Base-by-base conservation (phyloP, 2,113 vertebrate species). In the Zosterops pallidus region DNA sequence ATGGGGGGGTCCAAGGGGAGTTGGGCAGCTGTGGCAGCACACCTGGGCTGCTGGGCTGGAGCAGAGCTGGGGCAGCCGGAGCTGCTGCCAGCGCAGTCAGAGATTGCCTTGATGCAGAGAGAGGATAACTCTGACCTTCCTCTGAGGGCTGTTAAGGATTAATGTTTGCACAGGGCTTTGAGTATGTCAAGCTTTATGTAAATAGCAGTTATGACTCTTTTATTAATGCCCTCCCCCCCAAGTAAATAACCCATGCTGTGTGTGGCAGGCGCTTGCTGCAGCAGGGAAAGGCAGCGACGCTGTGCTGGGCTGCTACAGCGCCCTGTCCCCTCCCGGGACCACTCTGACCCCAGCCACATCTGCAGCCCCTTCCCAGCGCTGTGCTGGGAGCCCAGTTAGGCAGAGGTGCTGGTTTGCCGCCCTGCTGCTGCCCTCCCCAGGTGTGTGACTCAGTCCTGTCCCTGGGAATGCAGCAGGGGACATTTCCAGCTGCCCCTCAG, bases 141-240 rank as follows among this genome's bases (percentile, higher is more conserved):
- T 71, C 44, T 2, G 57, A 55, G 80, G 64, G 86, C 86, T 86
- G 67, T 33, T 50, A 49, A 33, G 90, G 89, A 87, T 83, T 86
- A 59, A 14, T 84, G 86, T 97, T 96, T 94, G 91, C 91, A 37
- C 86, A 83, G 76, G 65, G 92, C 94, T 95, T 72, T 69, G 83
- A 25, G 69, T 35, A 46, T 70, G 72, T 86, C 86, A 70, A 14
- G 76, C 92, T 63, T 35, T 78, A 67, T 92, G 83, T 94, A 93
- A 96, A 95, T 70, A 77, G 3, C 47, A 9, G 63, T 80, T 86
- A 59, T 12, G 76, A 41, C 89, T 92, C 69, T 67, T 52, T 85
- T 77, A 78, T 83, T 39, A 56, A 44, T 78, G 84, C 82, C 59
- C 67, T 80, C 31, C 39, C 63, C 63, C 57, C 67, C 42, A 15